Conservation (phyloP, 2,113 vertebrate species). For the Microtus montanus region DNA sequence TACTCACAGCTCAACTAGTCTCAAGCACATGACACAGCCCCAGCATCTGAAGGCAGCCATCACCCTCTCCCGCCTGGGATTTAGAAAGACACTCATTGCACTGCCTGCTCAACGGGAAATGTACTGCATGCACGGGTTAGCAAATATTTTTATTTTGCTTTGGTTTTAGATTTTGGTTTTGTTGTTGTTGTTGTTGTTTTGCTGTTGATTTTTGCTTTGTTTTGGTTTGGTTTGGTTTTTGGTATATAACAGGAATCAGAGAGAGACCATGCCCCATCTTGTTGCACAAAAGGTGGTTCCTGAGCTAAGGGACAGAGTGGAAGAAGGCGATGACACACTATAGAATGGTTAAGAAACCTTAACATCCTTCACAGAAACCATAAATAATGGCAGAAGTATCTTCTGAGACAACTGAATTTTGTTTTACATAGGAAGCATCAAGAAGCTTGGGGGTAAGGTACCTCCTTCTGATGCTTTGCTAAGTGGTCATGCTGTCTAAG, state of each 20-base stretch:
- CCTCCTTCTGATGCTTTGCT: neutral
- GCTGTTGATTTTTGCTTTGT: no score
- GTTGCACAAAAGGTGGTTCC: neutral
- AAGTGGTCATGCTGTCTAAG: neutral
- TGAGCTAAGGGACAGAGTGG: fast-evolving
- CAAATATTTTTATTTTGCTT: neutral
- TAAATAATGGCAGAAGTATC: neutral
- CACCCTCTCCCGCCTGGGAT: neutral
- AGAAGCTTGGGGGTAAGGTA: neutral
- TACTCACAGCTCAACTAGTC: neutral
- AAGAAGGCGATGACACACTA: neutral
- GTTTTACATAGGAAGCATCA: neutral
- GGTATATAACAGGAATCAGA: neutral
- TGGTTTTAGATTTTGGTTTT: no score
- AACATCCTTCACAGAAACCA: neutral
- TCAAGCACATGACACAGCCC: neutral
- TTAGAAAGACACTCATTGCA: slow-evolving; percentile 39
- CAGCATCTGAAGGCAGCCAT: neutral
- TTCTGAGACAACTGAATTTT: neutral
- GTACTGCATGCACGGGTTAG: neutral
- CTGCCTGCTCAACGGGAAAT: neutral
- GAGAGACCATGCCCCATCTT: neutral
- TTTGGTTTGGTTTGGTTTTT: neutral
- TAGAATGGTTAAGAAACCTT: neutral
- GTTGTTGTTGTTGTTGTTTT: no score